These are phyloP conservation scores for Balearica regulorum DNA, from an alignment of 2,797 vertebrate genomes.

Conservation along the genomic window DNA sequence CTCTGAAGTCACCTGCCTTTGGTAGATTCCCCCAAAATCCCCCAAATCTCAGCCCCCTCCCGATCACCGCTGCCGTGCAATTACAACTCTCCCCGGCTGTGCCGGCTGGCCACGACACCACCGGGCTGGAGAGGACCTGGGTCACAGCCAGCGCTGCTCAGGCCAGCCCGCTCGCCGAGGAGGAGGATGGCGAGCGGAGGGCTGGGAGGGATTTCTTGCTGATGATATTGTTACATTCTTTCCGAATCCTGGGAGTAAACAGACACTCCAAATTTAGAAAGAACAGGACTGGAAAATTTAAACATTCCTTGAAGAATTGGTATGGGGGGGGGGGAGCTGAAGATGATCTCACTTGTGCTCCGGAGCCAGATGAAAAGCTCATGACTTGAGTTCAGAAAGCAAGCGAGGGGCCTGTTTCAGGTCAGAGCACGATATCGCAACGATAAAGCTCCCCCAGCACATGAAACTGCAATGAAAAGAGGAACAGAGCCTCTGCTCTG, in stretches of 20 bases:
- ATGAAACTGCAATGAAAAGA: neutral
- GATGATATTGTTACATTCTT: conserved; percentile 69
- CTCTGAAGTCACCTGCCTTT: neutral
- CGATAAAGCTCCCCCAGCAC: neutral
- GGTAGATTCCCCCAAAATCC: neutral
- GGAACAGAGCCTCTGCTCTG: neutral
- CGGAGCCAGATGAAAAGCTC: conserved; percentile 64
- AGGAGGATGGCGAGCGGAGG: neutral
- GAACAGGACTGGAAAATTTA: conserved; percentile 71
- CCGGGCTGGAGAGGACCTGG: neutral
- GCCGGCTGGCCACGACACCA: accelerated
- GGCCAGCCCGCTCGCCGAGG: neutral
- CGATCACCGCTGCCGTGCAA: accelerated
- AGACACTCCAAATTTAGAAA: conserved; percentile 71
- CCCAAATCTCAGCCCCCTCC: neutral
- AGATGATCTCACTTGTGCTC: conserved; percentile 53
- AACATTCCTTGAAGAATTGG: conserved; percentile 69
- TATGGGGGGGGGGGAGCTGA: conserved; percentile 16
- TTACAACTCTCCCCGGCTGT: neutral
- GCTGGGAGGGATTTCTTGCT: conserved; percentile 49
- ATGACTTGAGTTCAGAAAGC: conserved; percentile 29
- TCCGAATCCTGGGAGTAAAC: conserved; percentile 72
- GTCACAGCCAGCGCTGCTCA: neutral
- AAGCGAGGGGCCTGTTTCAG: conserved; percentile 56
- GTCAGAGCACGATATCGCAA: neutral